Percentiles rank a stretch among this genome's conserved stretches.
phyloP scores from a whole-genome alignment of 2,113 vertebrate genomes.

The Pipa parva region DNA sequence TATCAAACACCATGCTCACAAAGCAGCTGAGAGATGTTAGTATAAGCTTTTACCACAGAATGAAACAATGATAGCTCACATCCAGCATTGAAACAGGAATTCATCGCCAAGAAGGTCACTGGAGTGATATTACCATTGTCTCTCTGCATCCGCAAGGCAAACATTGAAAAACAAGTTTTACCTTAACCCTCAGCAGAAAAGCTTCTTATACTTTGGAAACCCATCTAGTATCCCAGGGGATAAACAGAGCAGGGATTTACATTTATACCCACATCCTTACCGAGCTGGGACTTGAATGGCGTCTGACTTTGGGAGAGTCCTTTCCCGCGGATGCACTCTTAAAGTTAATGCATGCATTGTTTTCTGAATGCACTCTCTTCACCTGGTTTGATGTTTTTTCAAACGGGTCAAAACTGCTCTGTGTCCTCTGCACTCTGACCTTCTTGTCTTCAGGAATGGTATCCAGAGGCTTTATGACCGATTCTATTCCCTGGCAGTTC shows the following conservation, averaged over 20 bases:
- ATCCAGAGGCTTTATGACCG: constrained; percentile 91
- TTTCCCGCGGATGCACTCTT: constrained; percentile 78
- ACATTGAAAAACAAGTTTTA: not conserved
- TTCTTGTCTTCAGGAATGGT: constrained; percentile 97
- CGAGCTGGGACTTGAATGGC: constrained; percentile 93
- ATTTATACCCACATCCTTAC: constrained; percentile 61
- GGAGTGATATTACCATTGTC: no score
- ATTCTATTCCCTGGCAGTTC: constrained; percentile 92
- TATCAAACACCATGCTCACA: no score
- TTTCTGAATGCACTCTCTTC: constrained; percentile 93
- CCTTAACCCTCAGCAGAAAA: not conserved
- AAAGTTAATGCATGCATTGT: constrained; percentile 91
- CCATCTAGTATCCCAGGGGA: not conserved
- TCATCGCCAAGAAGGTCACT: no score
- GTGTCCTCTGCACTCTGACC: constrained; percentile 90
- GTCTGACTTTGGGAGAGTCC: constrained; percentile 86
- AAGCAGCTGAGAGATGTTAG: no score
- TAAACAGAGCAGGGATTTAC: not conserved
- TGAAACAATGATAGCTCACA: no score
- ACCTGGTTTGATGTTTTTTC: constrained; percentile 91
- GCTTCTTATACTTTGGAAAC: not conserved
- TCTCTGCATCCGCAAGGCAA: no score
- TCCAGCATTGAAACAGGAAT: no score
- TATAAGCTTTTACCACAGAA: no score
- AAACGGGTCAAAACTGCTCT: constrained; percentile 90